Evolutionary conservation across 2,888 invertebrate genomes (phyloP).

Genomic region (Galeopsomyia nigrocyanea): DNA sequence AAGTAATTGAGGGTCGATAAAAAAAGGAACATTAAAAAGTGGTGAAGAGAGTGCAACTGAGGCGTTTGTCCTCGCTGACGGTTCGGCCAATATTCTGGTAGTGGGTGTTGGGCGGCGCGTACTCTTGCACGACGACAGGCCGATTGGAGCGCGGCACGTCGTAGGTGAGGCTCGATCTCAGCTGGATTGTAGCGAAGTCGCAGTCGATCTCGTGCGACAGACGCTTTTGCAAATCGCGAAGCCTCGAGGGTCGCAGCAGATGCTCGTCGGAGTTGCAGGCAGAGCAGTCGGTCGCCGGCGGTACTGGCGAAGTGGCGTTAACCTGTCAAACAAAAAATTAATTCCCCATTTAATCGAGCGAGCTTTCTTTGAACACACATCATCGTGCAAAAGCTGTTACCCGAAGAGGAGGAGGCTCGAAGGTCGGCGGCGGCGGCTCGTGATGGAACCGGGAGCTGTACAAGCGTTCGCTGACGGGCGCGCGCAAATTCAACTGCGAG

Average conservation of each 20-base stretch:
- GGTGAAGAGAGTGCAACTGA: constrained; percentile 19
- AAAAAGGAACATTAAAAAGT: constrained; percentile 17
- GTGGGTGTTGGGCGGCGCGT: not conserved
- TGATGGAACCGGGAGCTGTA: not conserved
- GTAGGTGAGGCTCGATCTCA: constrained; percentile 26
- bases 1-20: no score
- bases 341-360: no score
- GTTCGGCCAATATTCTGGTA: constrained; percentile 28
- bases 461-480: not conserved
- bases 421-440: not conserved
- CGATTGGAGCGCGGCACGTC: constrained; percentile 40
- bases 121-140: not conserved
- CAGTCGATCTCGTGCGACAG: constrained; percentile 8
- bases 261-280: constrained; percentile 8
- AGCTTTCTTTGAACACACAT: no score
- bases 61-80: constrained; percentile 26
- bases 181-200: not conserved
- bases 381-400: no score
- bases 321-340: no score
- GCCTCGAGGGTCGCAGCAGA: constrained; percentile 41
- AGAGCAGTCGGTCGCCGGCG: constrained; percentile 1
- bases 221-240: constrained; percentile 35
- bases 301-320: constrained; percentile 2
- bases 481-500: no score
- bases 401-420: no score